Percentiles rank a stretch among this genome's conserved stretches.
Evolutionary conservation across 2,888 invertebrate genomes (phyloP).

Genomic region (Thalpophila matura): DNA sequence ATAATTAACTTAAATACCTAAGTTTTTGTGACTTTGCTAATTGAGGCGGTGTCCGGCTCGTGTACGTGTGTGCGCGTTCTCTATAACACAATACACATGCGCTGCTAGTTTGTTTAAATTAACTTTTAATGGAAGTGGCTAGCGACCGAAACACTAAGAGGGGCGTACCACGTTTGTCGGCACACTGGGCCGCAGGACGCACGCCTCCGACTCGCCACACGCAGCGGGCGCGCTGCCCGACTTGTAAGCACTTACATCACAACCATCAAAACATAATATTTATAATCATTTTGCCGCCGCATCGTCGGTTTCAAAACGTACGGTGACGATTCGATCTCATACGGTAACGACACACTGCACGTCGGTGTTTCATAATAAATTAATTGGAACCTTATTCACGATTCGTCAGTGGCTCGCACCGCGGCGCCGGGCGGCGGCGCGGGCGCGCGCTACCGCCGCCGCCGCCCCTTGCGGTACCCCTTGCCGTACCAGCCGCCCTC

Average conservation of each 20-base stretch:
- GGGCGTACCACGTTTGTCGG: too few relatives aligned
- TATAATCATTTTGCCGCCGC: conserved; percentile 2
- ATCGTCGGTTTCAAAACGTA: conserved; percentile 2
- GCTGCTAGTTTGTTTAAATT: background rate
- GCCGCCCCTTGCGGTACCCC: conserved; percentile 94
- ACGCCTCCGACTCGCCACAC: too few relatives aligned
- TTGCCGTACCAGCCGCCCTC: conserved; percentile 96
- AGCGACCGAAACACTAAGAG: too few relatives aligned
- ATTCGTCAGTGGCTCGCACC: background rate
- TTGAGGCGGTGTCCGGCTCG: background rate
- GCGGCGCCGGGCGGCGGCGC: conserved; percentile 48
- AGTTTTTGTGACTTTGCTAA: conserved; percentile 30
- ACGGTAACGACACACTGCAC: conserved; percentile 1
- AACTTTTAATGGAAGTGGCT: background rate
- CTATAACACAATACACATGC: background rate
- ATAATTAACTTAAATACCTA: conserved; percentile 12
- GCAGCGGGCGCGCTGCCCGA: too few relatives aligned
- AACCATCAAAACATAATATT: conserved; percentile 43
- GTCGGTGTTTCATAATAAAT: conserved; percentile 22
- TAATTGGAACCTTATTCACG: conserved; percentile 1
- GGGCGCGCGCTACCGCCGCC: conserved; percentile 81
- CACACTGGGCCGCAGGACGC: too few relatives aligned
- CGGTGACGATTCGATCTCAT: conserved; percentile 26
- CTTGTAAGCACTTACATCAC: conserved; percentile 52
- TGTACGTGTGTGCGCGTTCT: background rate